Percentiles rank a stretch among this genome's conserved stretches.
phyloP scores from a whole-genome alignment of 2,888 invertebrate species.

The Orthosia cruda region DNA sequence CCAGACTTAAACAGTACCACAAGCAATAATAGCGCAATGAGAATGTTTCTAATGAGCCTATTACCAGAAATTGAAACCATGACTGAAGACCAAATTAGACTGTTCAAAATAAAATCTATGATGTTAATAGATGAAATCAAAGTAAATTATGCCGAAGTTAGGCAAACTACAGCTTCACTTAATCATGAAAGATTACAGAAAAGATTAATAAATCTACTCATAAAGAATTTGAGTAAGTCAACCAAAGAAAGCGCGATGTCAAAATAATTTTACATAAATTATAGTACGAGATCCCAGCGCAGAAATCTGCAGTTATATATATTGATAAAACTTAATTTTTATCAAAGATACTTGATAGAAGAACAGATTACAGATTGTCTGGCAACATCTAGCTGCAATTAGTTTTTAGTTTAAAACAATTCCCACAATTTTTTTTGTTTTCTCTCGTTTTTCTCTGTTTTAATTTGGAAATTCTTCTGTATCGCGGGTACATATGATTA shows the following conservation, averaged over 20 bases:
- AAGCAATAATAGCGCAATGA: constrained; percentile 55
- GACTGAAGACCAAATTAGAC: constrained; percentile 71
- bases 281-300: too few relatives aligned
- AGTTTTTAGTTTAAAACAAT: too few relatives aligned
- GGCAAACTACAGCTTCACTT: constrained; percentile 26
- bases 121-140: constrained; percentile 72
- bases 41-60: constrained; percentile 72
- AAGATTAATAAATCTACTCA: constrained; percentile 69
- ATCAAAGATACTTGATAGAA: too few relatives aligned
- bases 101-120: constrained; percentile 76
- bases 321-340: too few relatives aligned
- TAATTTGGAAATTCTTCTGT: too few relatives aligned
- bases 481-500: too few relatives aligned
- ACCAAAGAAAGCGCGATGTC: constrained; percentile 20
- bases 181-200: constrained; percentile 69
- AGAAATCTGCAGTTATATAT: too few relatives aligned
- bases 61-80: constrained; percentile 75
- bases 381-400: too few relatives aligned
- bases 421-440: too few relatives aligned
- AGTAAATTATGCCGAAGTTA: constrained; percentile 53
- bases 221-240: constrained; percentile 64
- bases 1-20: constrained; percentile 5
- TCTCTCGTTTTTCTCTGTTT: too few relatives aligned
- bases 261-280: constrained; percentile 3
- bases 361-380: too few relatives aligned